Base-by-base conservation (phyloP, 2,888 invertebrate species). In the Lasioglossum pauxillum region DNA sequence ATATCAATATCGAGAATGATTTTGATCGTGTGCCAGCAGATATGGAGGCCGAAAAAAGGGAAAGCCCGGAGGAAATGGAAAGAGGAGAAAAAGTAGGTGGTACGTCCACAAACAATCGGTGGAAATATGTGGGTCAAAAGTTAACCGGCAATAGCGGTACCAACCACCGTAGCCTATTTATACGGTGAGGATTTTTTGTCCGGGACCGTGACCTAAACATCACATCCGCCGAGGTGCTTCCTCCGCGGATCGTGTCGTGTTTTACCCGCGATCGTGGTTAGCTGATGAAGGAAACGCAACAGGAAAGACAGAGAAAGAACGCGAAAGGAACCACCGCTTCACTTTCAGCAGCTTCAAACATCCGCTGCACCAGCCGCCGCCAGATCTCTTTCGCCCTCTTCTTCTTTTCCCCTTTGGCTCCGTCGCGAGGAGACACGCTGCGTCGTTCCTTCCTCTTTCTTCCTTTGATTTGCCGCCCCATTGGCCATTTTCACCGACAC, bases 161-260 rank as follows among this genome's bases (percentile, higher is more conserved):
- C 89, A 88, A 91, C 91, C 91, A 92, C 92, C 85, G 86, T 85
- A 74, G 89, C 88, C 91, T 92, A 92, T 92, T 92, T 92, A 92
- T 90, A 92, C 90, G 83, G 80, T 75, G 83, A 78, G 75, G 67
- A 85, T 87, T 92, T 92, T 91, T 92, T 91, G 86, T 88, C 87
- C 86, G 69, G 23, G 38, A 71, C 69, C 86, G 75, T 88, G 88
- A 90, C 89, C 89, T 92, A 94, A 93, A 94, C 93, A 94, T 93
- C 92, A 93, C 93, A 94, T 94, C 93, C 93, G 93, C 89, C 88
- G 90, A 91, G 88, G 91, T 90, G 90, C 89, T 90, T 91, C 87
- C 92, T 90, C 84, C 87, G 89, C 78, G 86, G 80, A 74, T 78
- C 82, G 85, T 78, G 80, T 80, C n/a, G n/a, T 53, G 53, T 53